These are phyloP conservation scores for Ictidomys tridecemlineatus DNA, from an alignment of 2,113 vertebrate species.

Conservation along the genomic window DNA sequence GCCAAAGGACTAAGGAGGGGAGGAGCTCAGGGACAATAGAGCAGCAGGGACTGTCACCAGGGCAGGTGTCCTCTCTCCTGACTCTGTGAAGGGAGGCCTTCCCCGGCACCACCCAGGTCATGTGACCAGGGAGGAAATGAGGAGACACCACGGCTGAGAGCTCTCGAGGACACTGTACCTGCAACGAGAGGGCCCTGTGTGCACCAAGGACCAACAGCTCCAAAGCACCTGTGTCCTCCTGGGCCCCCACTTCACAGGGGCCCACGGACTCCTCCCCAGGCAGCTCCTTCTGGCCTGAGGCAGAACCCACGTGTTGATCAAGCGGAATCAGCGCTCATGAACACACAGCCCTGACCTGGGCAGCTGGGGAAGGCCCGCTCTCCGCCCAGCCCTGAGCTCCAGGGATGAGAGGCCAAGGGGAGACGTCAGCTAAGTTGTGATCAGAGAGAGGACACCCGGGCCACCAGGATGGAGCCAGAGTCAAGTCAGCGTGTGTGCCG, in stretches of 20 bases:
- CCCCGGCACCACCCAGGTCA: background rate
- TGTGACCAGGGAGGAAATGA: background rate
- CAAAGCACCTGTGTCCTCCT: no score
- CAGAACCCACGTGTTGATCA: background rate
- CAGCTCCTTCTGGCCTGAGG: background rate
- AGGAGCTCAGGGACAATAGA: background rate
- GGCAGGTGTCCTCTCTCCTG: background rate
- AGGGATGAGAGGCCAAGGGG: no score
- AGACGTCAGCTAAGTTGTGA: fast-evolving
- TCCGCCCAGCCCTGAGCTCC: no score
- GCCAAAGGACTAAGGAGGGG: background rate
- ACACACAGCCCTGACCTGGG: background rate
- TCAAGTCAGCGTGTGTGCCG: fast-evolving
- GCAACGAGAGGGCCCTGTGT: background rate
- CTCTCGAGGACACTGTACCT: background rate
- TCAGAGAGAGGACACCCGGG: fast-evolving
- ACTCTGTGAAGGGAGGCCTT: background rate
- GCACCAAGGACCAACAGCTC: no score
- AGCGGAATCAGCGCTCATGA: no score
- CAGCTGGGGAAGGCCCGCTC: no score
- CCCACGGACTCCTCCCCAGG: background rate
- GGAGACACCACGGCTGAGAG: no score
- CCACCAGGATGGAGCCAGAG: no score
- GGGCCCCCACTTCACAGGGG: background rate
- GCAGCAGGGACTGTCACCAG: background rate